Percentiles rank a stretch among this genome's conserved stretches.
phyloP scores from a whole-genome alignment of 23 tunicate species.

The Halocynthia aurantium region DNA sequence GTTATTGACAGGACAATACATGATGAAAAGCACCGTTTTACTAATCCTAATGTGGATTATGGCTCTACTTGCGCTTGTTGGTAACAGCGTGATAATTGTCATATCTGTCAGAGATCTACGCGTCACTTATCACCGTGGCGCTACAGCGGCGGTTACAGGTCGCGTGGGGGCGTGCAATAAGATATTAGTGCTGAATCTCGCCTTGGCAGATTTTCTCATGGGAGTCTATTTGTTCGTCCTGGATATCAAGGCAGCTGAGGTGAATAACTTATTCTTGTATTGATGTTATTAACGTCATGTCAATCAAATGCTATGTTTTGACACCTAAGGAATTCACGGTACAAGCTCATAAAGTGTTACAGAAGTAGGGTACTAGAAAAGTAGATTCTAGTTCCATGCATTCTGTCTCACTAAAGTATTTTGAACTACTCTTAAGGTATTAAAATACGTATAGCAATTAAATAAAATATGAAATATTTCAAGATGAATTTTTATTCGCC shows the following conservation, averaged over 20 bases:
- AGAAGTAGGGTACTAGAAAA: too few relatives aligned
- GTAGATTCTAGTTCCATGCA: too few relatives aligned
- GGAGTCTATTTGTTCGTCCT: conserved; percentile 47
- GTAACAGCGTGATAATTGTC: conserved; percentile 39
- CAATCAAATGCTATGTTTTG: too few relatives aligned
- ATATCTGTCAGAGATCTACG: conserved; percentile 26
- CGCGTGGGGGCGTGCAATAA: conserved; percentile 58
- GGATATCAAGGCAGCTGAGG: conserved; percentile 14
- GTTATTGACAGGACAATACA: conserved; percentile 16
- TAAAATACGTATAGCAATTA: too few relatives aligned
- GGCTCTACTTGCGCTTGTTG: conserved; percentile 33
- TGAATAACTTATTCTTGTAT: too few relatives aligned
- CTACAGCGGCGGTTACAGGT: conserved; percentile 13
- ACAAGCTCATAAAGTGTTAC: too few relatives aligned
- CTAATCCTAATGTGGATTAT: conserved; percentile 35
- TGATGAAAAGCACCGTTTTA: conserved; percentile 17
- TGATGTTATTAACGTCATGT: too few relatives aligned
- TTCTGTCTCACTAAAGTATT: too few relatives aligned
- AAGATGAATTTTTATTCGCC: too few relatives aligned
- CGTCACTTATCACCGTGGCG: conserved; percentile 15
- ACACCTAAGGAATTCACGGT: too few relatives aligned
- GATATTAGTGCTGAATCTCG: conserved; percentile 51
- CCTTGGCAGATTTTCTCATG: conserved; percentile 63
- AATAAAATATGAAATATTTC: too few relatives aligned
- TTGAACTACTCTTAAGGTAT: too few relatives aligned